Conservation (phyloP, 1,140 invertebrate genomes). For the Scaptomyza pallida region DNA sequence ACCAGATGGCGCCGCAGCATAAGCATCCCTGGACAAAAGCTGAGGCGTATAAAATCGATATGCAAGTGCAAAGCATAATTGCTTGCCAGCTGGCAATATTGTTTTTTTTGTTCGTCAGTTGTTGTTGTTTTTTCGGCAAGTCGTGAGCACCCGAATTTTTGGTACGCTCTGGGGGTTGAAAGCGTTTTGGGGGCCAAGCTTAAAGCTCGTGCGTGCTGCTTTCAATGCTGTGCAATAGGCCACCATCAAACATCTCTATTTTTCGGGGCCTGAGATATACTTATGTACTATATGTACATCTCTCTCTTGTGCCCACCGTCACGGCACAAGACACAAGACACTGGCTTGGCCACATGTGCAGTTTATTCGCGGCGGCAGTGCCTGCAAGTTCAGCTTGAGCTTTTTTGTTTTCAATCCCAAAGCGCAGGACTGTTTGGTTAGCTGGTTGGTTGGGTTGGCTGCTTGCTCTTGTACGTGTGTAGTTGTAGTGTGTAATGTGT, state of each 20-base stretch:
- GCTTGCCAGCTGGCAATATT: conserved; percentile 7
- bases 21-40: conserved; percentile 5
- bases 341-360: conserved; percentile 10
- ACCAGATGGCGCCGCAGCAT: conserved; percentile 4
- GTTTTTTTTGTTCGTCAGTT: background rate
- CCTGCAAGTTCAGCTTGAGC: conserved; percentile 27
- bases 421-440: conserved; percentile 47
- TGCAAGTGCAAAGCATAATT: conserved; percentile 14
- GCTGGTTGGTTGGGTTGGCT: conserved; percentile 17
- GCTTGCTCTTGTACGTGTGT: conserved; percentile 34
- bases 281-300: conserved; percentile 7
- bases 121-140: background rate
- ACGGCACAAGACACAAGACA: background rate
- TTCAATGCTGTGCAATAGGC: conserved; percentile 4
- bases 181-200: background rate
- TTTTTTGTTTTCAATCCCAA: conserved; percentile 28
- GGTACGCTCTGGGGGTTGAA: conserved; percentile 15
- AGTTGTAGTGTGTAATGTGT: conserved; percentile 61
- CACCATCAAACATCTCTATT: conserved; percentile 6
- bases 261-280: background rate
- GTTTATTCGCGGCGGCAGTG: conserved; percentile 19
- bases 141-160: background rate
- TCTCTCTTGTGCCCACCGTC: conserved; percentile 11
- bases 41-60: conserved; percentile 12
- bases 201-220: conserved; percentile 10